Evolutionary conservation across 2,797 vertebrate species (phyloP), one percentile per base, ranked within the genome.

Genomic region (Sternarchorhynchus goeldii): DNA sequence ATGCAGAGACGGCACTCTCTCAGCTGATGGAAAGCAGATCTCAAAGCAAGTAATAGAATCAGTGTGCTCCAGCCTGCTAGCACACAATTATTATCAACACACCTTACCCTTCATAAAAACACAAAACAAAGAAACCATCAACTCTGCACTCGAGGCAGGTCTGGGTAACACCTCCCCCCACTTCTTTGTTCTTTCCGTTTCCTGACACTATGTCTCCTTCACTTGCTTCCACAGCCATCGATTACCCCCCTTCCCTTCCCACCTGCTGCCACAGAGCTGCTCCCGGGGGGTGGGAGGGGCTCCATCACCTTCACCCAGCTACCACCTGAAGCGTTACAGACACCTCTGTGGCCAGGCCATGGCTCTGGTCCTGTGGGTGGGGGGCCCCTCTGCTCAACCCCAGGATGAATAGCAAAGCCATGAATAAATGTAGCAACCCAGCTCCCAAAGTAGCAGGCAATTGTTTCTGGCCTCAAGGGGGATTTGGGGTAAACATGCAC

Each of bases 401-500:
- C 76, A 81, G 85, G 85, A 89, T 92, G 90, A 92, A 93, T 91
- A 93, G 93, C 92, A 90, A 91, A 83, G 77, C 83, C 82, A 88
- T 91, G 90, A 88, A 93, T 92, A 91, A 92, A 93, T 92, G 92
- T 88, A 91, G 84, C 85, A 90, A 86, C 77, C 63, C 16, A 58
- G 85, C 84, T 88, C 90, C 91, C 88, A 77, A 92, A 92, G 90
- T 88, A 86, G 79, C 89, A 85, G 90, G 90, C 90, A 89, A 93
- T 92, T 91, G 91, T 94, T 92, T 85, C 77, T 68, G 73, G 87
- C 81, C 91, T 90, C 91, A 73, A 82, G 84, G 89, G 90, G 90
- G 83, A 89, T 91, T 89, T 92, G 89, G 45, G 92, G 90, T 89
- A 92, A 93, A 92, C 91, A 93, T 87, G 89, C 87, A 84, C 90